phyloP scores from a whole-genome alignment of 2,113 vertebrate species.

The Sylvietta virens region DNA sequence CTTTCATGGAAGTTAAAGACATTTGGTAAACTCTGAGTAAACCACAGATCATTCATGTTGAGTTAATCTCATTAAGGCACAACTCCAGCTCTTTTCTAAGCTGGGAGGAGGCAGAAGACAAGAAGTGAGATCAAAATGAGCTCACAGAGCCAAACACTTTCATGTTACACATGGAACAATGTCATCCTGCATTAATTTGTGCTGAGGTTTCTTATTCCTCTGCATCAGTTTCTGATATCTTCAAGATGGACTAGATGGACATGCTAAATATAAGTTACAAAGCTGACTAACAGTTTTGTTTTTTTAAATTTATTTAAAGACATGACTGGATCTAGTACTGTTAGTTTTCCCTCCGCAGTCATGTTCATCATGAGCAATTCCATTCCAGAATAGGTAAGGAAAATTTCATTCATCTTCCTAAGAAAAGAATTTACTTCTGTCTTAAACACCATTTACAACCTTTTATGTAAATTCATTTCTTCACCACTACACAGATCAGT shows the following conservation, averaged over 20 bases:
- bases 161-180: background rate
- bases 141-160: background rate
- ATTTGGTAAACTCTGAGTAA: background rate
- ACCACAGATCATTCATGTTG: background rate
- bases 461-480: background rate
- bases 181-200: background rate
- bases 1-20: background rate
- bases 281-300: background rate
- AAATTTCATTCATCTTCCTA: background rate
- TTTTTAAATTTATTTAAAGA: background rate
- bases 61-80: background rate
- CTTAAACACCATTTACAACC: background rate
- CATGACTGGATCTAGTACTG: background rate
- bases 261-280: background rate
- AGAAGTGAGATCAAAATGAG: background rate
- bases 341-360: background rate
- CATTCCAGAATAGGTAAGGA: background rate
- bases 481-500: background rate
- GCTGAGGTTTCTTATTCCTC: background rate
- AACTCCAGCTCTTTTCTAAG: background rate
- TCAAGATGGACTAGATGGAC: background rate
- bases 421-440: background rate
- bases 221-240: background rate
- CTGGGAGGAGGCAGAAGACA: slow-evolving; percentile 29
- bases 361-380: background rate